Base-by-base conservation (phyloP, 2,797 vertebrate genomes). In the Chaunax sp. region DNA sequence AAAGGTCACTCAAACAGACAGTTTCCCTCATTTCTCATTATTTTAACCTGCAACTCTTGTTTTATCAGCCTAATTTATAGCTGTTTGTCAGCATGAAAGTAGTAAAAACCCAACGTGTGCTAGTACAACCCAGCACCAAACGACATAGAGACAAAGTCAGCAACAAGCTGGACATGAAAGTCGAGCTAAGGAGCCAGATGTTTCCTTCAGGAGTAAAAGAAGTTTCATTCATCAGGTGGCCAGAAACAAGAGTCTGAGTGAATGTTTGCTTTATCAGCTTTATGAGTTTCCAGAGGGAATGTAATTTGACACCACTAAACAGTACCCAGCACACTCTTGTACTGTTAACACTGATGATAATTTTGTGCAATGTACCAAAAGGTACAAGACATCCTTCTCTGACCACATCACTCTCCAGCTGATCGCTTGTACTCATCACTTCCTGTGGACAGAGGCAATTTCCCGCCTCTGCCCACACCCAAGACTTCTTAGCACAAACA, bases 401-500 rank as follows among this genome's bases (percentile, higher is more conserved):
- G 41, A 44, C 52, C 5, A 18, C 35, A 49, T 49, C 23, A 3
- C 16, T 64, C 22, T 41, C n/a, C 41, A 49, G 60, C 72, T 70
- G 65, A 45, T 69, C n/a, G 57, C 62, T 69, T 75, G 49, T 44
- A 40, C 59, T 59, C 46, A 51, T 75, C 35, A 51, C 54, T 64
- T 80, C 60, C 57, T 76, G 56, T 60, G 26, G n/a, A 35, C 44
- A 65, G 28, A 69, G 61, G 51, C 1, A 1, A 67, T 77, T 80
- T 82, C 65, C 71, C 51, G 38, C 25, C 49, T 11, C 43, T 66
- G 22, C 54, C 51, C 70, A 65, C 64, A 61, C 40, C 52, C 37
- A 63, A 54, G 30, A 2, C 13, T 25, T n/a, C 35, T 56, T 51
- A 54, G 41, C 28, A n/a, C 13, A 78, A 75, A 73, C 25, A 74